Evolutionary conservation across 2,888 invertebrate species (phyloP).

Genomic region (Gastrophysa polygoni): DNA sequence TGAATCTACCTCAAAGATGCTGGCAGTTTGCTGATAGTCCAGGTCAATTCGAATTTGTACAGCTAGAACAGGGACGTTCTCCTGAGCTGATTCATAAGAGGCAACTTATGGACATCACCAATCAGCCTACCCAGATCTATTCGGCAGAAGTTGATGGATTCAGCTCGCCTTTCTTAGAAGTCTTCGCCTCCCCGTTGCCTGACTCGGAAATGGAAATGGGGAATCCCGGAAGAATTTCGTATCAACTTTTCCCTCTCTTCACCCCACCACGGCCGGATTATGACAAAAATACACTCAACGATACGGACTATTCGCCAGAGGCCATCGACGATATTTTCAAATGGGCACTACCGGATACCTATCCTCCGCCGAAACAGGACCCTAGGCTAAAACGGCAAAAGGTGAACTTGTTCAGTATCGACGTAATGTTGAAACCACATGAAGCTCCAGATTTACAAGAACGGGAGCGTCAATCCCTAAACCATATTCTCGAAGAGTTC

Average conservation of each 20-base stretch:
- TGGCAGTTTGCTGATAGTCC: constrained; percentile 20
- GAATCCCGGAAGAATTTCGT: too few species aligned
- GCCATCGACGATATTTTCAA: constrained; percentile 18
- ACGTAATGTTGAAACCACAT: constrained; percentile 3
- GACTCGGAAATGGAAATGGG: background rate
- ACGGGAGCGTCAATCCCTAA: constrained; percentile 4
- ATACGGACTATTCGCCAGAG: constrained; percentile 11
- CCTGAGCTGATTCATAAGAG: background rate
- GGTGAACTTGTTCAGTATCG: constrained; percentile 2
- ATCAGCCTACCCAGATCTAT: background rate
- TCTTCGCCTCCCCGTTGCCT: constrained; percentile 15
- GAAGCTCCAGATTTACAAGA: constrained; percentile 13
- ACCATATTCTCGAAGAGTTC: constrained; percentile 3
- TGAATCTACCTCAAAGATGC: constrained; percentile 20
- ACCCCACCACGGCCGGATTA: too few species aligned
- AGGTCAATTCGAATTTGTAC: constrained; percentile 6
- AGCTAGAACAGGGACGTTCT: background rate
- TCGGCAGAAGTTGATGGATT: background rate
- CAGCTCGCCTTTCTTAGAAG: constrained; percentile 16
- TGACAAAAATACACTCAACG: too few species aligned
- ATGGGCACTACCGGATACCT: constrained; percentile 9
- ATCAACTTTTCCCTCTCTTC: too few species aligned
- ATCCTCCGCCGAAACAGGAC: constrained; percentile 1
- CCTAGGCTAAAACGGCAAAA: constrained; percentile 1
- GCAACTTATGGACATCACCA: too few species aligned